Evolutionary conservation across 2,888 invertebrate species (phyloP).

Genomic region (Strigamia transsilvanica): DNA sequence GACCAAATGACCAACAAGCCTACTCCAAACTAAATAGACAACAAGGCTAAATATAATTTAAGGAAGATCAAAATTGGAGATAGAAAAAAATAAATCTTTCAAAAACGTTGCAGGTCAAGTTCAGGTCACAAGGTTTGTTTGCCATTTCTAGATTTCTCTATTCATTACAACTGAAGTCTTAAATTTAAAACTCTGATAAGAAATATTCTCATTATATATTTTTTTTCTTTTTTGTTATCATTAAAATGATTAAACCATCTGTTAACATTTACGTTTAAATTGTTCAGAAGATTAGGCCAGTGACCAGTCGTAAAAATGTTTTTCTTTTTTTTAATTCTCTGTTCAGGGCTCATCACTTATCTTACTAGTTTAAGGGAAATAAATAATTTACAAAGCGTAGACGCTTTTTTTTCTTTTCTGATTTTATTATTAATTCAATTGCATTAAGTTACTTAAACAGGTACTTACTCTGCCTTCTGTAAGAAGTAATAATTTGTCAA

Average conservation of each 20-base stretch:
- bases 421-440: neutral
- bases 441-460: neutral
- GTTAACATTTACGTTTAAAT: slow-evolving; percentile 16
- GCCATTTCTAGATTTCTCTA: neutral
- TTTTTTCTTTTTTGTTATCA: neutral
- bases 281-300: neutral
- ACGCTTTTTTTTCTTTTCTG: neutral
- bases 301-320: slow-evolving; percentile 5
- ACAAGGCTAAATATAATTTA: slow-evolving; percentile 37
- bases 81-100: slow-evolving; percentile 9
- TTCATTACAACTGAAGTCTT: neutral
- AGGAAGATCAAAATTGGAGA: neutral
- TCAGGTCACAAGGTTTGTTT: slow-evolving; percentile 32
- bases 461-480: slow-evolving; percentile 69
- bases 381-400: neutral
- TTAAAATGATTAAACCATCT: slow-evolving; percentile 29
- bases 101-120: slow-evolving; percentile 34
- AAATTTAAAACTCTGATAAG: neutral
- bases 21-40: slow-evolving; percentile 28
- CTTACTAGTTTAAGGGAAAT: neutral
- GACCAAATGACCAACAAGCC: slow-evolving; percentile 41
- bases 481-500: slow-evolving; percentile 74
- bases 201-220: neutral
- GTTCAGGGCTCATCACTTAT: neutral
- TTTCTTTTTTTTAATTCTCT: neutral